phyloP scores from a whole-genome alignment of 2,113 vertebrate genomes.

The Tinamus guttatus region DNA sequence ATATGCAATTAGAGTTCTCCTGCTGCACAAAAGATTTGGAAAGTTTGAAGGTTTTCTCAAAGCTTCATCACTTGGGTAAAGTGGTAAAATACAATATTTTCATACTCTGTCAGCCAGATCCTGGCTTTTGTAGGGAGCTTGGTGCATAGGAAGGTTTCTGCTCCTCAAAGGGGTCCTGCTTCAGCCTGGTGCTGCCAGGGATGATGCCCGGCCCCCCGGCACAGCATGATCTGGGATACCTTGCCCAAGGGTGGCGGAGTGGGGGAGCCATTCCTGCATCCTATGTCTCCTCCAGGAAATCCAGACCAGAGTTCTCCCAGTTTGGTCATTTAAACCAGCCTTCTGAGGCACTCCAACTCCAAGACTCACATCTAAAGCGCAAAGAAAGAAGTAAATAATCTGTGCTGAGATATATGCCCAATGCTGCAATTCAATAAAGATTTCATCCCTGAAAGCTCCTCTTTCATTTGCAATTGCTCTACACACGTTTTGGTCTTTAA shows the following conservation, averaged over 20 bases:
- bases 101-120: background rate
- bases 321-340: fast-evolving
- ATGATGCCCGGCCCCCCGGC: background rate
- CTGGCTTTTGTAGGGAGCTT: background rate
- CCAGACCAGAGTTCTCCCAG: background rate
- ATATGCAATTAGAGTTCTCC: background rate
- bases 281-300: background rate
- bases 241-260: background rate
- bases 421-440: slow-evolving; percentile 11
- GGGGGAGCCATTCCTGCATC: background rate
- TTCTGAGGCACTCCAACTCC: background rate
- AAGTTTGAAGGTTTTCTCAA: background rate
- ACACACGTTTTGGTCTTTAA: slow-evolving; percentile 31
- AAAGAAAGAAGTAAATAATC: background rate
- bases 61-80: background rate
- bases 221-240: fast-evolving
- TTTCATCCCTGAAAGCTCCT: slow-evolving; percentile 7
- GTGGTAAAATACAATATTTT: background rate
- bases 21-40: background rate
- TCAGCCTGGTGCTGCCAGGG: fast-evolving
- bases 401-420: background rate
- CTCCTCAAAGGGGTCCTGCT: background rate
- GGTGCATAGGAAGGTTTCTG: background rate
- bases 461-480: background rate
- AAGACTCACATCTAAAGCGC: background rate